Conservation (phyloP, 2,888 invertebrate genomes). For the Aporophyla lueneburgensis region DNA sequence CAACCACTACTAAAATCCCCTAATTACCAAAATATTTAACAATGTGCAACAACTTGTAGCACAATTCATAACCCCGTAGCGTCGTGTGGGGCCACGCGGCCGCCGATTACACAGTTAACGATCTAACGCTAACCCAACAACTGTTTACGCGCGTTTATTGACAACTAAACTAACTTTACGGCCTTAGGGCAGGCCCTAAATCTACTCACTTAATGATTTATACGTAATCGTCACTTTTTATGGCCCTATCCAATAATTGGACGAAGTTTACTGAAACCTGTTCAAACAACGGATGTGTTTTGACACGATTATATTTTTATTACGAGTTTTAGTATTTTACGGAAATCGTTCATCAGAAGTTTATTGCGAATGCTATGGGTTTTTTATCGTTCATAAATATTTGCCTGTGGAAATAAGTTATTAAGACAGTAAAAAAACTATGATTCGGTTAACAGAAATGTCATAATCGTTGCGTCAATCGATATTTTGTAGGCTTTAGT, state of each 20-base stretch:
- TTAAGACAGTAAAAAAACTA: conserved; percentile 46
- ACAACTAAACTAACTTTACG: conserved; percentile 81
- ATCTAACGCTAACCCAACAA: conserved; percentile 72
- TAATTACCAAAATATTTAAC: conserved; percentile 66
- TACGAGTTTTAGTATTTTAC: conserved; percentile 65
- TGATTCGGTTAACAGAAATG: conserved; percentile 47
- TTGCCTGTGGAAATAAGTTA: conserved; percentile 61
- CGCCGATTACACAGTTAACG: conserved; percentile 76
- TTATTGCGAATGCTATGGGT: conserved; percentile 63
- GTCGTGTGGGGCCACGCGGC: conserved; percentile 78
- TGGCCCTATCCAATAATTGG: conserved; percentile 66
- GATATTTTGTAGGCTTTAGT: conserved; percentile 28
- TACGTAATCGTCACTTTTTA: conserved; percentile 74
- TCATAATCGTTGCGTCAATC: conserved; percentile 54
- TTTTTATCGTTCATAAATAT: conserved; percentile 68
- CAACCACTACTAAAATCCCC: conserved; percentile 54
- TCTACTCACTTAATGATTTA: conserved; percentile 84
- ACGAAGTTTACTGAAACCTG: conserved; percentile 66
- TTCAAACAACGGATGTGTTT: conserved; percentile 68
- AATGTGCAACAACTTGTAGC: conserved; percentile 56
- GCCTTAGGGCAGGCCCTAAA: conserved; percentile 76
- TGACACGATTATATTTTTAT: conserved; percentile 68
- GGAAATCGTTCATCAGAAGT: conserved; percentile 67
- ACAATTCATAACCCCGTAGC: conserved; percentile 52
- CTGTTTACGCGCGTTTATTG: conserved; percentile 83